These are phyloP conservation scores for Scomber scombrus DNA, from an alignment of 2,113 vertebrate species.

Conservation along the genomic window DNA sequence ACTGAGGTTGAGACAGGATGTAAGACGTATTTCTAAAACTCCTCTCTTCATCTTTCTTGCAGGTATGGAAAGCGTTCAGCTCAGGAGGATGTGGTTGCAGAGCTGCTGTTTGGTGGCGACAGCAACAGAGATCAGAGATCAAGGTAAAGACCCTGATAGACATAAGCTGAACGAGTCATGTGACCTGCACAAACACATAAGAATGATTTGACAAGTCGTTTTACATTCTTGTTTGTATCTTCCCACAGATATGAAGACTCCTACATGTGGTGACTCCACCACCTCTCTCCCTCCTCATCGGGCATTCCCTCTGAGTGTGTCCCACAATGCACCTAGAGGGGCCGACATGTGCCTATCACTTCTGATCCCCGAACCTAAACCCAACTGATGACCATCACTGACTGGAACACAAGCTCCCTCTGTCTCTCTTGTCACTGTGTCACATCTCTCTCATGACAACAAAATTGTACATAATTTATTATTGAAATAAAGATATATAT, in stretches of 20 bases:
- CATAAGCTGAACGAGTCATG: background rate
- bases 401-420: conserved; percentile 46
- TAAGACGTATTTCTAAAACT: background rate
- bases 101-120: conserved; percentile 83
- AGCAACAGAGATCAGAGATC: conserved; percentile 82
- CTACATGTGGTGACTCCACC: conserved; percentile 84
- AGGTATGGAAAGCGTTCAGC: conserved; percentile 93
- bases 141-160: conserved; percentile 78
- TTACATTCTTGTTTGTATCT: background rate
- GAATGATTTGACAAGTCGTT: background rate
- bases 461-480: conserved; percentile 82
- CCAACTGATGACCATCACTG: conserved; percentile 47
- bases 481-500: conserved; percentile 64
- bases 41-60: background rate
- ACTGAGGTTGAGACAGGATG: background rate
- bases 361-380: conserved; percentile 23
- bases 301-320: conserved; percentile 53
- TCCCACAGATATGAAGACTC: conserved; percentile 84
- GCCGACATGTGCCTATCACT: conserved; percentile 74
- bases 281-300: conserved; percentile 11
- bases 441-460: conserved; percentile 53
- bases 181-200: background rate
- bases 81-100: conserved; percentile 79
- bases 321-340: conserved; percentile 70
- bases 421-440: conserved; percentile 48